Evolutionary conservation across 2,888 invertebrate species (phyloP).

Genomic region (Xestobium rufovillosum): DNA sequence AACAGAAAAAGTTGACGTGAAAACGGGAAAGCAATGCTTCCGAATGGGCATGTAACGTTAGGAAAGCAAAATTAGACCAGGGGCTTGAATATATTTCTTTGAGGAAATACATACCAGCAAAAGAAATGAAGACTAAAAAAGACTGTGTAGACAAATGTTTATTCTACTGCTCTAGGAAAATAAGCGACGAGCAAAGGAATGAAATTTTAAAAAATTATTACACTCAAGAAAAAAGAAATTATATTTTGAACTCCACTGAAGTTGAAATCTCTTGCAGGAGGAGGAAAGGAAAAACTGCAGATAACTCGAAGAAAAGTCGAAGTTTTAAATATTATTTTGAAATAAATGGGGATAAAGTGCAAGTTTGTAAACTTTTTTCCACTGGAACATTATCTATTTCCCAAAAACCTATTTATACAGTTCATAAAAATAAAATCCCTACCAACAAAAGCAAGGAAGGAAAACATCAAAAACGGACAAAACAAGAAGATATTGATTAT

Average conservation of each 20-base stretch:
- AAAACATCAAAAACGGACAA: neutral
- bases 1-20: slow-evolving; percentile 1
- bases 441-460: slow-evolving; percentile 1
- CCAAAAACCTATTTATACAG: slow-evolving; percentile 14
- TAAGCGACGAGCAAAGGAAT: neutral
- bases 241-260: neutral
- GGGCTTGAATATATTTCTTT: slow-evolving; percentile 1
- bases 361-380: slow-evolving; percentile 12
- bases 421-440: slow-evolving; percentile 11
- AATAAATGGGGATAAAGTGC: slow-evolving; percentile 5
- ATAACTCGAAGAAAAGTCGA: neutral
- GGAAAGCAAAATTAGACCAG: neutral
- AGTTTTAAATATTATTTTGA: neutral
- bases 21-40: neutral
- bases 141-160: neutral
- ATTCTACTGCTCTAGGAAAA: neutral
- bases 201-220: neutral
- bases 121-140: neutral
- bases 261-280: neutral
- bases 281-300: neutral
- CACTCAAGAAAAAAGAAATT: neutral
- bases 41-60: neutral
- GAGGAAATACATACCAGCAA: neutral
- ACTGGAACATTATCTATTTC: slow-evolving; percentile 10
- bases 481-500: slow-evolving; percentile 5